phyloP scores from a whole-genome alignment of 2,888 invertebrate genomes.

The Sarcophaga caerulescens region DNA sequence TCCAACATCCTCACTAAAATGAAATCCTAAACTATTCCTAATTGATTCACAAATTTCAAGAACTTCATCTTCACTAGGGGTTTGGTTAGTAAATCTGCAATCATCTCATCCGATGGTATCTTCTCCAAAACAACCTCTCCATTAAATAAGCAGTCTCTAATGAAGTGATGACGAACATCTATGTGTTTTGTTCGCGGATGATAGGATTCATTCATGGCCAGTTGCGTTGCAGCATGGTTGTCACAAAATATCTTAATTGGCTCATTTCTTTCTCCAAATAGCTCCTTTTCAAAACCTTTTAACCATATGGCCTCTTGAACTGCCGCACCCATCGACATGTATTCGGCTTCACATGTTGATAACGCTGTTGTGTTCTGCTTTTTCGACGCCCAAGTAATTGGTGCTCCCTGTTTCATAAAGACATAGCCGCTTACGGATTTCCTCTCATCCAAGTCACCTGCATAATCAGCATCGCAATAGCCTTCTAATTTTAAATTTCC shows the following conservation, averaged over 20 bases:
- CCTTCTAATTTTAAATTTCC: no score
- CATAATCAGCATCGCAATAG: no score
- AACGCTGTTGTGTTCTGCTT: no score
- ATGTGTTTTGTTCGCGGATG: constrained; percentile 25
- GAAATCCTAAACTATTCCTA: no score
- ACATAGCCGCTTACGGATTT: no score
- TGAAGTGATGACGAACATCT: not conserved
- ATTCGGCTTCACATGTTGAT: constrained; percentile 23
- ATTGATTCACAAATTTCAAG: no score
- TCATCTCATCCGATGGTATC: not conserved
- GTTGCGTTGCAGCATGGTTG: constrained; percentile 23
- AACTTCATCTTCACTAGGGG: not conserved
- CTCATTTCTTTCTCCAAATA: not conserved
- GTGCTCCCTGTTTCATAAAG: no score
- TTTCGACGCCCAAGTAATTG: no score
- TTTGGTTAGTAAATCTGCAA: not conserved
- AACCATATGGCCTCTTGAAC: constrained; percentile 5
- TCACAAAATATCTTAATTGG: constrained; percentile 15
- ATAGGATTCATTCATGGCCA: constrained; percentile 23
- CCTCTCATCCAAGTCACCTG: no score
- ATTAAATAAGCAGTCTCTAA: not conserved
- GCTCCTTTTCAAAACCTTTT: not conserved
- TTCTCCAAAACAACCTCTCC: not conserved
- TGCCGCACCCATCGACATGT: constrained; percentile 25
- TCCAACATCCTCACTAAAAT: no score